Conservation (phyloP, 2,113 vertebrate genomes). For the Mustela nigripes region DNA sequence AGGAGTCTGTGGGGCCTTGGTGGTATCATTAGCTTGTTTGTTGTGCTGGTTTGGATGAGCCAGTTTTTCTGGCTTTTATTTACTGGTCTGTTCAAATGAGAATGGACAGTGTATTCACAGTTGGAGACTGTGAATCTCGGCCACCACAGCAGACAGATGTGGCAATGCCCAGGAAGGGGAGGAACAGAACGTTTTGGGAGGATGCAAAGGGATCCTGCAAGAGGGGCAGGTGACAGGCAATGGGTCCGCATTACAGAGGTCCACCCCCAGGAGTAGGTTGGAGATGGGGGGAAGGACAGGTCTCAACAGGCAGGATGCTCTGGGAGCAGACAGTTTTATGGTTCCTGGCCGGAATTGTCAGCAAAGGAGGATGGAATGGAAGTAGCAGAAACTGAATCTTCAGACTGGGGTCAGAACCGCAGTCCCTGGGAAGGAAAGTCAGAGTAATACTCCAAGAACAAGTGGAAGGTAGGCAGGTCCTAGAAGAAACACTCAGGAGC, state of each 20-base stretch:
- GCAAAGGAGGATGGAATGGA: background rate
- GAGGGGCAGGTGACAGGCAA: background rate
- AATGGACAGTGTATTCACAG: background rate
- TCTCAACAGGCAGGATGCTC: too few species aligned
- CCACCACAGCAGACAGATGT: background rate
- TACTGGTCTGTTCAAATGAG: background rate
- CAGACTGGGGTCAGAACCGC: background rate
- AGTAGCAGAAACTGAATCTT: background rate
- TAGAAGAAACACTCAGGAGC: background rate
- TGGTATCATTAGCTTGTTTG: background rate
- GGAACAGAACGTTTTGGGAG: background rate
- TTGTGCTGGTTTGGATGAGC: background rate
- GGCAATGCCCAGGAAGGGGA: background rate
- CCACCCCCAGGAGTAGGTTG: background rate
- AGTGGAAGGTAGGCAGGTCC: background rate
- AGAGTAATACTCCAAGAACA: background rate
- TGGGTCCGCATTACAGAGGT: background rate
- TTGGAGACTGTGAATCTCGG: background rate
- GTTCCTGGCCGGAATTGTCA: background rate
- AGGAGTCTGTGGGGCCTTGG: background rate
- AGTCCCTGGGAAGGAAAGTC: background rate
- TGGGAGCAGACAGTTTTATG: background rate
- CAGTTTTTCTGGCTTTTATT: background rate
- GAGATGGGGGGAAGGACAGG: background rate
- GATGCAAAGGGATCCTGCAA: background rate